A percentile compares a stretch with the other conserved stretches of the same genome.
Conservation (phyloP, 2,888 invertebrate genomes). For the Spatulosminthurus flaviceps region DNA sequence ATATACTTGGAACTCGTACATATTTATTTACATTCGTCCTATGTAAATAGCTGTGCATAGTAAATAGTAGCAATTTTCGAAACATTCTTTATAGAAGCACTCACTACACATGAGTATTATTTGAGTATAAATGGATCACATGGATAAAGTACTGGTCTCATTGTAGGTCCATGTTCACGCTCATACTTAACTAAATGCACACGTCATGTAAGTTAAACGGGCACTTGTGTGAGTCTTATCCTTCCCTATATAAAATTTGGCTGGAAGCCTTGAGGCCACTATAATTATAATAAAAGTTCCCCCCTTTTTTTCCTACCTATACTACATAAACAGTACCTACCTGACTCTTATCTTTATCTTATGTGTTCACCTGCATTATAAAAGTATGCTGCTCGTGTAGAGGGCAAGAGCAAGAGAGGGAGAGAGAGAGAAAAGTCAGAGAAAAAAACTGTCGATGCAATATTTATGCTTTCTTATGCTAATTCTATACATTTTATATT, state of each 20-base stretch:
- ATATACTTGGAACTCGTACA: background rate
- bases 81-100: background rate
- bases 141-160: background rate
- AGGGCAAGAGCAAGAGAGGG: background rate
- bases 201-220: constrained; percentile 9
- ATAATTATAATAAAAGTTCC: background rate
- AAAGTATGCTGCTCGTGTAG: too few relatives aligned
- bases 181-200: constrained; percentile 18
- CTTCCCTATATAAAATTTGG: background rate
- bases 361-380: background rate
- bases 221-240: constrained; percentile 11
- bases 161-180: background rate
- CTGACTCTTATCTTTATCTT: constrained; percentile 4
- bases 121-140: background rate
- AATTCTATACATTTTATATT: background rate
- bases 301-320: background rate
- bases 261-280: background rate
- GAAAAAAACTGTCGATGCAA: background rate
- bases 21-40: background rate
- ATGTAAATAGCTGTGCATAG: background rate
- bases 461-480: constrained; percentile 18
- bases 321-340: background rate
- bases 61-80: background rate
- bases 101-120: background rate
- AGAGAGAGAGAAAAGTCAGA: background rate